phyloP scores from a whole-genome alignment of 1,140 invertebrate species.

The Rhynchophorus ferrugineus region DNA sequence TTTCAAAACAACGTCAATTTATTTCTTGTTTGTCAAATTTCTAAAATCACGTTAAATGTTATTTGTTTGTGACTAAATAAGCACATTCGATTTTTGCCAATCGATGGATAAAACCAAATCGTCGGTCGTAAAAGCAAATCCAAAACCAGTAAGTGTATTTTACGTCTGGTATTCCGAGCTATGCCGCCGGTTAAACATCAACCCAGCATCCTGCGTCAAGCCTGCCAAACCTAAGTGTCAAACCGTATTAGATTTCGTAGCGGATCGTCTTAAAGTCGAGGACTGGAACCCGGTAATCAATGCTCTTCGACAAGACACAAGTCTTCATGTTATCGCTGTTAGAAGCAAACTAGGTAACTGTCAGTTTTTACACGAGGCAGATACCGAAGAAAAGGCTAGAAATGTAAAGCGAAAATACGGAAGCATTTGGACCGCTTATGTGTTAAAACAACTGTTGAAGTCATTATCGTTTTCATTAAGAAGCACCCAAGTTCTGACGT shows the following conservation, averaged over 20 bases:
- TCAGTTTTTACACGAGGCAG: slow-evolving; percentile 47
- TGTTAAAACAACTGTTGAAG: slow-evolving; percentile 34
- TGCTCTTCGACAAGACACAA: slow-evolving; percentile 54
- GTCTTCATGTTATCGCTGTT: slow-evolving; percentile 51
- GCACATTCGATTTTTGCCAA: not conserved
- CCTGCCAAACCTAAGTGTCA: slow-evolving; percentile 40
- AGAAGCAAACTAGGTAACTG: slow-evolving; percentile 42
- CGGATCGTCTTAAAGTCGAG: slow-evolving; percentile 58
- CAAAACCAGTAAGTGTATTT: slow-evolving; percentile 37
- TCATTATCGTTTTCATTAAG: slow-evolving; percentile 48
- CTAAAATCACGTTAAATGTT: slow-evolving; percentile 17
- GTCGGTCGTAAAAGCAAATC: slow-evolving; percentile 22
- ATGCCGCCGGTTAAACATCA: slow-evolving; percentile 35
- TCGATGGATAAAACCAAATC: slow-evolving; percentile 29
- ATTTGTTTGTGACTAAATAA: slow-evolving; percentile 13
- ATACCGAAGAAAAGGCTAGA: slow-evolving; percentile 47
- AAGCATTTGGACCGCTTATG: slow-evolving; percentile 35
- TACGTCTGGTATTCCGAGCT: slow-evolving; percentile 40
- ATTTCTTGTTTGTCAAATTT: slow-evolving; percentile 10
- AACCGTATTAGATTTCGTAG: slow-evolving; percentile 52
- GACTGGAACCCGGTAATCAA: slow-evolving; percentile 63
- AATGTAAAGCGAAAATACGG: slow-evolving; percentile 35
- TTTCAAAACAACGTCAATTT: slow-evolving; percentile 16
- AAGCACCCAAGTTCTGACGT: slow-evolving; percentile 46
- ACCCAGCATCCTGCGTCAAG: slow-evolving; percentile 32